A percentile compares a stretch with the other conserved stretches of the same genome.
phyloP scores from a whole-genome alignment of 2,888 invertebrate genomes.

The Melanotus villosus region DNA sequence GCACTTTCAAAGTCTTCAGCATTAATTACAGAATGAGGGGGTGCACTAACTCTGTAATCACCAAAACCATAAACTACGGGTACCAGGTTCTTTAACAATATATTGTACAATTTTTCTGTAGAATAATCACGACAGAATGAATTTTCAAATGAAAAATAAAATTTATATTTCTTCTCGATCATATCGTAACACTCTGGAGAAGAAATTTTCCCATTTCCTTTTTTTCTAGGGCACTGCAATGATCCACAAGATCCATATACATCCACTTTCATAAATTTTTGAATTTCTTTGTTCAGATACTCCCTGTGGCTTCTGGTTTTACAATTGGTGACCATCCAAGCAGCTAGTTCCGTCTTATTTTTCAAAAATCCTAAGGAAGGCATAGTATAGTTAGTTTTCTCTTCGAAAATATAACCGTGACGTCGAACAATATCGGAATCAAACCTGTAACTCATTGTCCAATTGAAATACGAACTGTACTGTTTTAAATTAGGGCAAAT shows the following conservation, averaged over 20 bases:
- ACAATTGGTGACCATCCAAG: slow-evolving; percentile 74
- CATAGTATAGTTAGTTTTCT: slow-evolving; percentile 44
- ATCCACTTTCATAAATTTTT: slow-evolving; percentile 73
- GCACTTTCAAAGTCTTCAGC: slow-evolving; percentile 40
- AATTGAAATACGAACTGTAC: slow-evolving; percentile 70
- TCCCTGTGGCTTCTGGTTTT: slow-evolving; percentile 67
- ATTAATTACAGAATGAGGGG: slow-evolving; percentile 50
- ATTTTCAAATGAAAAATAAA: slow-evolving; percentile 53
- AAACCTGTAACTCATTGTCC: slow-evolving; percentile 73
- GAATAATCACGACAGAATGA: slow-evolving; percentile 50
- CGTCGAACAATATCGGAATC: slow-evolving; percentile 65
- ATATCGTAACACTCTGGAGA: slow-evolving; percentile 67
- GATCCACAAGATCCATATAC: slow-evolving; percentile 76
- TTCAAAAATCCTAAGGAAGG: slow-evolving; percentile 45
- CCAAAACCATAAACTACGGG: slow-evolving; percentile 50
- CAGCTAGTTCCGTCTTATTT: slow-evolving; percentile 68
- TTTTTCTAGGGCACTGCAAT: slow-evolving; percentile 57
- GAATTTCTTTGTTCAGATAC: slow-evolving; percentile 68
- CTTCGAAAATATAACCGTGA: slow-evolving; percentile 54
- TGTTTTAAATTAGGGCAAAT: slow-evolving; percentile 41
- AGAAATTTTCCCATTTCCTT: slow-evolving; percentile 66
- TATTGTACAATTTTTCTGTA: slow-evolving; percentile 50
- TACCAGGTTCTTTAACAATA: slow-evolving; percentile 40
- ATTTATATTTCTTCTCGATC: slow-evolving; percentile 62
- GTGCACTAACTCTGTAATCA: slow-evolving; percentile 44